phyloP scores from a whole-genome alignment of 2,797 vertebrate genomes.

The Acropternis orthonyx region DNA sequence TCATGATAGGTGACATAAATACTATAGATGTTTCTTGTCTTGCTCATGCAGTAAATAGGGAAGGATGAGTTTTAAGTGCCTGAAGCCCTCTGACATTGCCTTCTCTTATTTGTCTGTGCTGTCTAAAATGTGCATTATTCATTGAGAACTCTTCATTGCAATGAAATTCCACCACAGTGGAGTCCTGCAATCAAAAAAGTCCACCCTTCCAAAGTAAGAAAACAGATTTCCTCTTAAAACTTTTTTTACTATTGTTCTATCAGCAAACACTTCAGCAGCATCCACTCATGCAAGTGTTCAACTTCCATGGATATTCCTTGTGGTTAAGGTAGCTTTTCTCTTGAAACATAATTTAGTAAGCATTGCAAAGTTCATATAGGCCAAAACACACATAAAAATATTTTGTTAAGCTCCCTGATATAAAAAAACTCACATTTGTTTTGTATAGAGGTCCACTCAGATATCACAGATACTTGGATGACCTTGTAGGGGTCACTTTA shows the following conservation, averaged over 20 bases:
- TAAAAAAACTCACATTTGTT: not conserved
- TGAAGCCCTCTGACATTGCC: not conserved
- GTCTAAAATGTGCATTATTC: not conserved
- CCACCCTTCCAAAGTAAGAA: not conserved
- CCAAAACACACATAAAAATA: not conserved
- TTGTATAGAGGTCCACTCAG: not conserved
- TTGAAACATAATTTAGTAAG: not conserved
- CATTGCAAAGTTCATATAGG: not conserved
- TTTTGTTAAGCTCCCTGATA: not conserved
- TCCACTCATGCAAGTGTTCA: not conserved
- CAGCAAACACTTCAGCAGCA: not conserved
- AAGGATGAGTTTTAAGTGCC: not conserved
- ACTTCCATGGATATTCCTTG: not conserved
- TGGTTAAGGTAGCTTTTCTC: not conserved
- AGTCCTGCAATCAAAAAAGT: not conserved
- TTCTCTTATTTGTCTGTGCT: not conserved
- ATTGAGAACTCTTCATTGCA: not conserved
- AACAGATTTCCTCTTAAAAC: not conserved
- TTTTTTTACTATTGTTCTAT: rapidly evolving
- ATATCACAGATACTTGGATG: not conserved
- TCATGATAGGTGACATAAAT: not conserved
- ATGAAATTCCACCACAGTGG: not conserved
- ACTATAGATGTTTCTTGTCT: not conserved
- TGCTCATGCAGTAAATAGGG: not conserved
- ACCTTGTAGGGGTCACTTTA: not conserved